A percentile compares a stretch with the other conserved stretches of the same genome.
phyloP scores from a whole-genome alignment of 2,888 invertebrate genomes.

The Auanema sp. region DNA sequence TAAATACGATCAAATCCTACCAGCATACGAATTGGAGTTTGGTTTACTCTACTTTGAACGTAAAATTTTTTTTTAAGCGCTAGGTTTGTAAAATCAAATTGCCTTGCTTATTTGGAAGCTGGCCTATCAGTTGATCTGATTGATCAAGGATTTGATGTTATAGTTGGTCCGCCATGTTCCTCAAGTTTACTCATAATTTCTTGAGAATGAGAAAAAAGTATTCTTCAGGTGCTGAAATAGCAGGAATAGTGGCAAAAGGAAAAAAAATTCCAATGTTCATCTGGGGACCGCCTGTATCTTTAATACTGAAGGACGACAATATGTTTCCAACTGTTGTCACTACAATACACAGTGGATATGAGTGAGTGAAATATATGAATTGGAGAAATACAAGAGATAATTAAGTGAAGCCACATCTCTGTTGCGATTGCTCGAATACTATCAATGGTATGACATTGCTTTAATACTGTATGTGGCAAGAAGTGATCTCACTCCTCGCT shows the following conservation, averaged over 20 bases:
- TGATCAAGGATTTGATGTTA: constrained; percentile 12
- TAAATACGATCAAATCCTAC: constrained; percentile 15
- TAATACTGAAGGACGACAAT: constrained; percentile 4
- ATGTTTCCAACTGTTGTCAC: constrained; percentile 19
- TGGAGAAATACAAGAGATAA: too few species aligned
- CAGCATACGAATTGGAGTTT: constrained; percentile 13
- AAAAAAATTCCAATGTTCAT: constrained; percentile 16
- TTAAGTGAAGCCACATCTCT: constrained; percentile 33
- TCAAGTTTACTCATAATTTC: constrained; percentile 1
- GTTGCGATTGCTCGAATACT: constrained; percentile 36
- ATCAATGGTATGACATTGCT: constrained; percentile 51
- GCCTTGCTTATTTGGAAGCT: constrained; percentile 10
- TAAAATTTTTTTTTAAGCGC: not conserved
- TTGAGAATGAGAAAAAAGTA: not conserved
- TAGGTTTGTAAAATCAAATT: not conserved
- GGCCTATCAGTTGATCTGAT: constrained; percentile 12
- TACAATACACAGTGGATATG: constrained; percentile 6
- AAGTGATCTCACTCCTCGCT: constrained; percentile 27
- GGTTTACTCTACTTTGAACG: not conserved
- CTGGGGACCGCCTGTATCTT: constrained; percentile 18
- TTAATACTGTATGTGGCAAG: constrained; percentile 40
- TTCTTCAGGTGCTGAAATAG: constrained; percentile 14
- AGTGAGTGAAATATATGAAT: constrained; percentile 4
- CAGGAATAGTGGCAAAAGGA: constrained; percentile 11
- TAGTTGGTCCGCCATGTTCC: constrained; percentile 22